A percentile compares a stretch with the other conserved stretches of the same genome.
phyloP scores from a whole-genome alignment of 2,113 vertebrate genomes.

The Ictidomys tridecemlineatus region DNA sequence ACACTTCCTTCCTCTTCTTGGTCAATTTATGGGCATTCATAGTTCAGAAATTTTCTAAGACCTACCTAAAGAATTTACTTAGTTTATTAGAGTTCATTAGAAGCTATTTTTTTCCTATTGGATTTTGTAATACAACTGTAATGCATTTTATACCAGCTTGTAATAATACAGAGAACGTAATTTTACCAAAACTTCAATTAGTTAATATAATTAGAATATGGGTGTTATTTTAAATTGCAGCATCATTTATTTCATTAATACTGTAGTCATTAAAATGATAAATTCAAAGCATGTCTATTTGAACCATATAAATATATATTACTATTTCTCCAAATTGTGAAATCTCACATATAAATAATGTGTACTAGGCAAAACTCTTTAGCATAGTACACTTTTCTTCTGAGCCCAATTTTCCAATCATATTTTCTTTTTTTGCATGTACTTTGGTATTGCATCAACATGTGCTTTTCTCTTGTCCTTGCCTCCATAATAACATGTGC shows the following conservation, averaged over 20 bases:
- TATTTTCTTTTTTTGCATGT: neutral
- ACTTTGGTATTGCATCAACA: neutral
- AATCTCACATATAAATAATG: neutral
- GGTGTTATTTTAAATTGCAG: neutral
- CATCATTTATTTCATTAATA: neutral
- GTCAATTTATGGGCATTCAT: neutral
- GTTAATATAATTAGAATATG: neutral
- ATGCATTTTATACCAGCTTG: neutral
- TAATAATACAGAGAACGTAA: neutral
- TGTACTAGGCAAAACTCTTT: neutral
- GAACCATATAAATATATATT: neutral
- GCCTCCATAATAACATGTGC: neutral
- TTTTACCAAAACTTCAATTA: neutral
- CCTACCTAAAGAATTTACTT: neutral
- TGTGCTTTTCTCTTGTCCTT: neutral
- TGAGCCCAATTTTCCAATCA: neutral
- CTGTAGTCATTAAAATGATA: neutral
- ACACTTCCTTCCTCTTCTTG: neutral
- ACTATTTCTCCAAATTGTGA: neutral
- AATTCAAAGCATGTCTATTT: neutral
- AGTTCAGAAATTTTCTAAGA: neutral
- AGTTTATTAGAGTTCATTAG: neutral
- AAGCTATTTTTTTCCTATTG: neutral
- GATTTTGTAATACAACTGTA: neutral
- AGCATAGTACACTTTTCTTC: neutral